These are phyloP conservation scores for Pollicipes pollicipes DNA, from an alignment of 1,140 invertebrate genomes.

Conservation along the genomic window DNA sequence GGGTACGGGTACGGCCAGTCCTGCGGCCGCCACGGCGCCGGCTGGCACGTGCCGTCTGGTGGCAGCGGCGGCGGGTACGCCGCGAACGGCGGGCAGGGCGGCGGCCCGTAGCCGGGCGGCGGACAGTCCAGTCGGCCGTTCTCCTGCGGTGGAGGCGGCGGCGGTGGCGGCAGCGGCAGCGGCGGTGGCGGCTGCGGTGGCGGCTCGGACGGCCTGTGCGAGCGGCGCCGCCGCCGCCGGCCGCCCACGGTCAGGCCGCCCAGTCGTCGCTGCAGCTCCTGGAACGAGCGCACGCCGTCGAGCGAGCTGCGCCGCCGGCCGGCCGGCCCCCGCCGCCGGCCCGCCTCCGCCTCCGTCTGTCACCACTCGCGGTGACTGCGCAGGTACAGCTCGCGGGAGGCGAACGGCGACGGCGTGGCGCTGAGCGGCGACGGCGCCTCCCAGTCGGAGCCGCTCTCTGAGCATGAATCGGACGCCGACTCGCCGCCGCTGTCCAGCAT, in stretches of 20 bases:
- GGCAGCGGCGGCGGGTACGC: no score
- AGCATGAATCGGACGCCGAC: background rate
- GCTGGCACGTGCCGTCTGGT: no score
- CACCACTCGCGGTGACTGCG: background rate
- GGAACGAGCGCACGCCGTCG: background rate
- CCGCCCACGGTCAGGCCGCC: background rate
- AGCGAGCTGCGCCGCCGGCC: background rate
- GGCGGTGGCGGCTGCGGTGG: no score
- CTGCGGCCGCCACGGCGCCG: background rate
- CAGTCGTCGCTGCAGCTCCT: background rate
- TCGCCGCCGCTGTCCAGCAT: conserved; percentile 50
- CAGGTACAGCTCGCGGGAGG: background rate
- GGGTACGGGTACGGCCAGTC: background rate
- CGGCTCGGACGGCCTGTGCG: no score
- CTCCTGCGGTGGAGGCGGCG: background rate
- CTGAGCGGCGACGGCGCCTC: background rate
- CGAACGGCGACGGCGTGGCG: background rate
- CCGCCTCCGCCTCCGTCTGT: background rate
- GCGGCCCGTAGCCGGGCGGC: background rate
- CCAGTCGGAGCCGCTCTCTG: background rate
- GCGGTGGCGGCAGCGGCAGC: no score
- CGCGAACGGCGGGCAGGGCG: background rate
- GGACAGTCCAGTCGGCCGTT: background rate
- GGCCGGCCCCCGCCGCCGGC: background rate
- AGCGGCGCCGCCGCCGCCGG: background rate